A percentile compares a stretch with the other conserved stretches of the same genome.
Conservation (phyloP, 2,113 vertebrate species). For the Reinhardtius hippoglossoides region DNA sequence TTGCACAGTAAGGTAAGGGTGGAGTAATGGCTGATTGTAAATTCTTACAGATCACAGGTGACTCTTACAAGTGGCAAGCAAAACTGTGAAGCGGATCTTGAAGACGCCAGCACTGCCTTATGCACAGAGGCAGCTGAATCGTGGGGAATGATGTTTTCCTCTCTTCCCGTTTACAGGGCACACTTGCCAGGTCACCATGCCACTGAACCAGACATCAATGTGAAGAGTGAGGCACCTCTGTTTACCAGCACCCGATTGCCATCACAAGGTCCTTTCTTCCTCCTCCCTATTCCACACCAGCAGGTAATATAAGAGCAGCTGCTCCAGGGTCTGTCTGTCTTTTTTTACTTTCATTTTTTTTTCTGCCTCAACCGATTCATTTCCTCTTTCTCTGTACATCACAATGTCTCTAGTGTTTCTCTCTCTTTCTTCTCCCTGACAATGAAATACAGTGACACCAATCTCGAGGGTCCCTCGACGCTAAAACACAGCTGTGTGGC, state of each 20-base stretch:
- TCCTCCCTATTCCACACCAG: slow-evolving; percentile 21
- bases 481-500: slow-evolving; percentile 81
- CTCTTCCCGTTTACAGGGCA: slow-evolving; percentile 22
- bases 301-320: slow-evolving; percentile 64
- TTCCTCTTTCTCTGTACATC: slow-evolving; percentile 46
- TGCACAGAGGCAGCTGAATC: slow-evolving; percentile 44
- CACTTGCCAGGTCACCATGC: slow-evolving; percentile 36
- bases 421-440: slow-evolving; percentile 72
- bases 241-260: slow-evolving; percentile 43
- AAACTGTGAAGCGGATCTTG: slow-evolving; percentile 47
- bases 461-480: slow-evolving; percentile 77
- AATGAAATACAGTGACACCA: slow-evolving; percentile 83
- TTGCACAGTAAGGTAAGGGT: slow-evolving; percentile 45
- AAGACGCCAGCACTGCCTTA: slow-evolving; percentile 33
- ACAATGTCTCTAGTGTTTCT: slow-evolving; percentile 50
- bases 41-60: slow-evolving; percentile 41
- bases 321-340: slow-evolving; percentile 48
- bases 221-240: slow-evolving; percentile 10
- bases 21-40: slow-evolving; percentile 64
- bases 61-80: slow-evolving; percentile 35
- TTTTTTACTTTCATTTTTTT: slow-evolving; percentile 9
- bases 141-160: slow-evolving; percentile 49
- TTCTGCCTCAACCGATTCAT: slow-evolving; percentile 16
- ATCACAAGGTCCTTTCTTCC: background rate
- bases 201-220: slow-evolving; percentile 31